Conservation (phyloP, 2,888 invertebrate species). For the Serrognathus titanus region DNA sequence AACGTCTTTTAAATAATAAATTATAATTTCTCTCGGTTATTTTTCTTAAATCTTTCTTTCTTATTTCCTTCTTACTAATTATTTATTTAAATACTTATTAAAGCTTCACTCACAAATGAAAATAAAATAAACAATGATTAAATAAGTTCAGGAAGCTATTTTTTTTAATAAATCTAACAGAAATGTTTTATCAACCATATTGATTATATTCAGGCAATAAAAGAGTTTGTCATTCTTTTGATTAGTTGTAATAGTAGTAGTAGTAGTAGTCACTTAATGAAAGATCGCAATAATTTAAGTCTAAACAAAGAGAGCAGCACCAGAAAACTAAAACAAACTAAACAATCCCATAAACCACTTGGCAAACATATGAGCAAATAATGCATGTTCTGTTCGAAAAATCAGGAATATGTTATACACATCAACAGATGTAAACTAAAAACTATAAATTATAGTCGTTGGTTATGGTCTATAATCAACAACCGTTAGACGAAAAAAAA, state of each 20-base stretch:
- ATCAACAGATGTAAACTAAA: too few species aligned
- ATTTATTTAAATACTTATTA: too few species aligned
- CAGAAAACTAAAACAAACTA: not conserved
- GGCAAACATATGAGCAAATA: not conserved
- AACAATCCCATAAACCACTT: not conserved
- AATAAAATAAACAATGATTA: too few species aligned
- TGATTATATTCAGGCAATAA: too few species aligned
- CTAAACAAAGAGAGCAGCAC: not conserved
- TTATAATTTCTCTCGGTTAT: too few species aligned
- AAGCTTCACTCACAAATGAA: too few species aligned
- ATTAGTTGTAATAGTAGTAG: slow-evolving; percentile 1
- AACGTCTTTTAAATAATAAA: too few species aligned
- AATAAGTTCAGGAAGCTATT: not conserved
- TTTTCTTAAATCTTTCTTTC: too few species aligned
- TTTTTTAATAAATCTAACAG: slow-evolving; percentile 1
- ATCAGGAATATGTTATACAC: too few species aligned
- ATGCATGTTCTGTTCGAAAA: not conserved
- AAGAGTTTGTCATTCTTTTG: not conserved
- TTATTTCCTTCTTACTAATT: too few species aligned
- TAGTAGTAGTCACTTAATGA: not conserved
- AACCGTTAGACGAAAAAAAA: not conserved
- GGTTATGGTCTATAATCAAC: too few species aligned
- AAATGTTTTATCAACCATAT: not conserved
- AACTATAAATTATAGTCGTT: too few species aligned
- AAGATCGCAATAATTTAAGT: not conserved